phyloP scores from a whole-genome alignment of 1,140 invertebrate genomes.

The Eulimnadia texana region DNA sequence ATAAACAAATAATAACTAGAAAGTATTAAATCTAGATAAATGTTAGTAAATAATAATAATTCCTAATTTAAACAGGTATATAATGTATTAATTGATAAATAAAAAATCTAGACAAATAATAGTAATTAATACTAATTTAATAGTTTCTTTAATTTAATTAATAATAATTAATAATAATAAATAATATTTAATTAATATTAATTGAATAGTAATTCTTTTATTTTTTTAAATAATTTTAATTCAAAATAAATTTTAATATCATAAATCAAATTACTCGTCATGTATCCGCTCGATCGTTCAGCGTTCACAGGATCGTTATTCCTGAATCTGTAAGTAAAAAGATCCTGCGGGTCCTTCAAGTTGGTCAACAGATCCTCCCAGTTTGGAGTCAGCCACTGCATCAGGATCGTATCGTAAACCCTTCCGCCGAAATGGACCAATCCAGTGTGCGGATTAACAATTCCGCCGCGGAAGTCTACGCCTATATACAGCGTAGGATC shows the following conservation, averaged over 20 bases:
- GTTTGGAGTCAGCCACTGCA: conserved; percentile 86
- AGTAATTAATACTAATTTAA: too few species aligned
- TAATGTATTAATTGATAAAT: too few species aligned
- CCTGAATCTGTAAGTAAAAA: conserved; percentile 80
- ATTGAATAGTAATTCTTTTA: too few species aligned
- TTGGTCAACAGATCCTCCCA: conserved; percentile 71
- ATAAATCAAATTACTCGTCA: conserved; percentile 55
- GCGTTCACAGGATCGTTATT: conserved; percentile 85
- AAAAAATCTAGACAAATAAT: too few species aligned
- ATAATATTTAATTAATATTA: too few species aligned
- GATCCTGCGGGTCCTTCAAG: conserved; percentile 65
- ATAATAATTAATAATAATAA: too few species aligned
- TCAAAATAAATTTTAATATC: conserved; percentile 10
- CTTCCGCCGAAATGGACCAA: conserved; percentile 67
- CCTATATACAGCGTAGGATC: conserved; percentile 82
- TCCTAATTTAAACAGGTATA: too few species aligned
- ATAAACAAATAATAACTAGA: too few species aligned
- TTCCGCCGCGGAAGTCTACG: conserved; percentile 81
- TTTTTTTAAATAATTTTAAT: conserved; percentile 5
- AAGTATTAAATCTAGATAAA: too few species aligned
- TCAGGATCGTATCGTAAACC: conserved; percentile 80
- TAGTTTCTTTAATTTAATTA: too few species aligned
- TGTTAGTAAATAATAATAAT: too few species aligned
- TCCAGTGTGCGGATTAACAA: conserved; percentile 61
- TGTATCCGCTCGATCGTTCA: conserved; percentile 46